Percentiles rank a stretch among this genome's conserved stretches.
phyloP scores from a whole-genome alignment of 2,797 vertebrate genomes.

The Microctenopoma lineatum region DNA sequence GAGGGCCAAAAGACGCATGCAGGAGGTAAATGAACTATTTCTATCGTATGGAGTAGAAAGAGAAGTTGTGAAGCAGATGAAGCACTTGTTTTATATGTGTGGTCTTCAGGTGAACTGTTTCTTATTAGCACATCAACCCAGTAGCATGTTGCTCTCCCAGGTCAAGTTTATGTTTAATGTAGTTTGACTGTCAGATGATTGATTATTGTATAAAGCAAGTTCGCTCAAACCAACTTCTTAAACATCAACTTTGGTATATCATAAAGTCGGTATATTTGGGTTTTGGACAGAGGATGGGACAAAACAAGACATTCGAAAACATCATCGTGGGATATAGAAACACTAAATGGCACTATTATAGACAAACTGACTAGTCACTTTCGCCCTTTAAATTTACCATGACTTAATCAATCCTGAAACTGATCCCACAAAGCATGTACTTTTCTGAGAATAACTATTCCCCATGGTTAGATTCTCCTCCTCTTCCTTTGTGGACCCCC shows the following conservation, averaged over 20 bases:
- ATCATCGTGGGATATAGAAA: neutral
- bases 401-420: neutral
- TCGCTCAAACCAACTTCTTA: neutral
- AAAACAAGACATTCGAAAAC: neutral
- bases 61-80: neutral
- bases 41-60: no score
- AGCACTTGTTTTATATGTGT: neutral
- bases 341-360: no score
- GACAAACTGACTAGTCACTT: no score
- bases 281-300: neutral
- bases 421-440: constrained; percentile 27
- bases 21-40: constrained; percentile 84
- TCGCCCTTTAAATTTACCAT: no score
- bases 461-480: constrained; percentile 50
- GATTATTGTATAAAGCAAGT: no score
- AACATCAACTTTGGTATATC: no score
- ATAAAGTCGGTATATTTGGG: neutral
- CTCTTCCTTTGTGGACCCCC: constrained; percentile 51
- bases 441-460: constrained; percentile 37
- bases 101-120: no score
- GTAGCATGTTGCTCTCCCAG: no score
- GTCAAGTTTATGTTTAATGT: no score
- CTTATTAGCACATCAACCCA: no score
- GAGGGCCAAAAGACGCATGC: constrained; percentile 88
- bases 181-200: no score